Percentiles rank a stretch among this genome's conserved stretches.
Conservation (phyloP, 2,113 vertebrate species). For the Oxygymnocypris stewartii region DNA sequence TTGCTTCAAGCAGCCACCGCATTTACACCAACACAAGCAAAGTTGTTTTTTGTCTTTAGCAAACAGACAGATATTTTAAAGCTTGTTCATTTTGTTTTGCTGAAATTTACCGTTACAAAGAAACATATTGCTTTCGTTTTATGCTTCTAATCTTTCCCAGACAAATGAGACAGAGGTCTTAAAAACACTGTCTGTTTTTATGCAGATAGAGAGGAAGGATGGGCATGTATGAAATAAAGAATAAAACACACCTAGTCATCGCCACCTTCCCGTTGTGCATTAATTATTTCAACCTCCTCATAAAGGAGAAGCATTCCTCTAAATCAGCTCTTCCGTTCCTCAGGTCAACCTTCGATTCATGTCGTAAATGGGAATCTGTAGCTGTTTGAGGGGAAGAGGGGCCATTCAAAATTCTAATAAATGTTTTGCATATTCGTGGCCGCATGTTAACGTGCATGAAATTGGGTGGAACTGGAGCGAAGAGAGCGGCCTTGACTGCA, state of each 20-base stretch:
- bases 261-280: conserved; percentile 36
- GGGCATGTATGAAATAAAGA: conserved; percentile 13
- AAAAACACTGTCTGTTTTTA: conserved; percentile 41
- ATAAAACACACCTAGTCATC: neutral
- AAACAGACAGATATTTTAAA: neutral
- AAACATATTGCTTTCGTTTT: conserved; percentile 38
- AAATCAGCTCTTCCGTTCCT: conserved; percentile 36
- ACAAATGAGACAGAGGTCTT: conserved; percentile 47
- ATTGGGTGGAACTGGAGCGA: conserved; percentile 61
- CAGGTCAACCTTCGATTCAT: conserved; percentile 45
- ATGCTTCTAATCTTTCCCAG: conserved; percentile 38
- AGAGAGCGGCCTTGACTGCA: conserved; percentile 49
- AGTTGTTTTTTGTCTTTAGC: conserved; percentile 16
- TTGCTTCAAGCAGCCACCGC: neutral
- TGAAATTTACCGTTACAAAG: conserved; percentile 21
- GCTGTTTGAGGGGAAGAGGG: conserved; percentile 44
- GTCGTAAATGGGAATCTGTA: conserved; percentile 54
- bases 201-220: conserved; percentile 44
- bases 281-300: conserved; percentile 47
- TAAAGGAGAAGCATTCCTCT: conserved; percentile 29
- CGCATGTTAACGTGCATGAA: conserved; percentile 60
- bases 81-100: conserved; percentile 31
- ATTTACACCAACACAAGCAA: neutral
- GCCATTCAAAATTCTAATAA: conserved; percentile 56
- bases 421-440: conserved; percentile 58